Evolutionary conservation across 1,140 invertebrate genomes (phyloP), one percentile per base, ranked within the genome.

Genomic region (Schlechtendalia chinensis): DNA sequence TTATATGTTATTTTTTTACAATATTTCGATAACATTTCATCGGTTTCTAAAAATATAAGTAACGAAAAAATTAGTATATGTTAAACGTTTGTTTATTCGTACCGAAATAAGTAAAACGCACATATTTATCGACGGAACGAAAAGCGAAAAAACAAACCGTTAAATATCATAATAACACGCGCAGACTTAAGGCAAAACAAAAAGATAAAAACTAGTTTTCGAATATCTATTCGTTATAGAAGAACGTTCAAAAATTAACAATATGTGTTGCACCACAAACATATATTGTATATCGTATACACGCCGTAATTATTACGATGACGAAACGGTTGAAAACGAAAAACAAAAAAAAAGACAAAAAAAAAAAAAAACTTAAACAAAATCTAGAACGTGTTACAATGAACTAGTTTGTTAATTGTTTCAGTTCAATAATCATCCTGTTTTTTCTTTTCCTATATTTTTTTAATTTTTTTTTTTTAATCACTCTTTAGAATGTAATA

Each of bases 351-450:
- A n/a, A n/a, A n/a, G n/a, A n/a, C n/a, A 14, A 47, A 67, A 22
- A 19, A 22, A 47, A 65, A 72, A 39, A 39, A 39, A 39, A 39
- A 39, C 32, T 39, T 39, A 39, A 39, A 39, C 32, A 39, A 39
- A 50, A 79, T 63, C 39, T 79, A 79, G 39, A 29, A 39, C 72
- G 29, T 56, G 16, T 32, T 75, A 39, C 53, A 32, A 10, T 75
- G 72, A 59, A 77, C 54, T 79, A 29, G 45, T 79, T 79, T 39
- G 8, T 8, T 39, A 39, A 39, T 39, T 79, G 75, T 79, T 79
- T 79, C 75, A 58, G 75, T 45, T 47, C 39, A 29, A 47, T 29
- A 45, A 59, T 29, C 45, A 63, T 19, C 27, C 50, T 19, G 69
- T 27, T 54, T 29, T 58, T 29, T 58, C 16, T 75, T n/a, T 19